phyloP scores from a whole-genome alignment of 1,140 invertebrate genomes.

The Subanguina moxae region DNA sequence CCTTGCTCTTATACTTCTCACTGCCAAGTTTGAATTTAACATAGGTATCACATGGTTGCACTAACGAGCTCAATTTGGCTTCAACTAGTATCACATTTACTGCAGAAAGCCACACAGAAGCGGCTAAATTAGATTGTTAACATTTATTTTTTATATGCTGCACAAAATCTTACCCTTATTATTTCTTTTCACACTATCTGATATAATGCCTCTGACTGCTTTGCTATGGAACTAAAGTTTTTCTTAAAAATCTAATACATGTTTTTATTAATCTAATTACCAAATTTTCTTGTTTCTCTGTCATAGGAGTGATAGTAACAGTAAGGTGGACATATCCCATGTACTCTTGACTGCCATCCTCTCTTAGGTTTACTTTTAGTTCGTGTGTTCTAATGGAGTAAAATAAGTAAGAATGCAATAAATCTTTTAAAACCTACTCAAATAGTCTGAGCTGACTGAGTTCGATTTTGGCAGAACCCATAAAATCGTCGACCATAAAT shows the following conservation, averaged over 20 bases:
- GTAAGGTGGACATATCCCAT: slow-evolving; percentile 14
- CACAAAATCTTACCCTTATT: slow-evolving; percentile 22
- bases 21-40: slow-evolving; percentile 94
- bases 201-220: slow-evolving; percentile 46
- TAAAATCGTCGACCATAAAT: slow-evolving; percentile 92
- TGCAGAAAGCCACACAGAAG: slow-evolving; percentile 88
- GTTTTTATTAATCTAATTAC: slow-evolving; percentile 62
- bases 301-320: slow-evolving; percentile 19
- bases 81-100: slow-evolving; percentile 92
- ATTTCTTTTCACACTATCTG: slow-evolving; percentile 41
- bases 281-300: slow-evolving; percentile 77
- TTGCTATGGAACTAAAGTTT: slow-evolving; percentile 42
- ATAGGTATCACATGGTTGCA: slow-evolving; percentile 78
- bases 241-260: not conserved
- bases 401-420: not conserved
- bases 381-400: slow-evolving; percentile 2
- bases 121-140: slow-evolving; percentile 9
- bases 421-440: slow-evolving; percentile 62
- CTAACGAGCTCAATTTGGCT: slow-evolving; percentile 69
- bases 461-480: slow-evolving; percentile 83
- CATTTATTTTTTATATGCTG: not conserved
- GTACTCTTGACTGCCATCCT: slow-evolving; percentile 10
- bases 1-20: slow-evolving; percentile 96
- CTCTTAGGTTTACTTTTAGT: slow-evolving; percentile 8
- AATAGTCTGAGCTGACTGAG: slow-evolving; percentile 78